A percentile compares a stretch with the other conserved stretches of the same genome.
phyloP scores from a whole-genome alignment of 2,113 vertebrate species.

The Chionomys nivalis region DNA sequence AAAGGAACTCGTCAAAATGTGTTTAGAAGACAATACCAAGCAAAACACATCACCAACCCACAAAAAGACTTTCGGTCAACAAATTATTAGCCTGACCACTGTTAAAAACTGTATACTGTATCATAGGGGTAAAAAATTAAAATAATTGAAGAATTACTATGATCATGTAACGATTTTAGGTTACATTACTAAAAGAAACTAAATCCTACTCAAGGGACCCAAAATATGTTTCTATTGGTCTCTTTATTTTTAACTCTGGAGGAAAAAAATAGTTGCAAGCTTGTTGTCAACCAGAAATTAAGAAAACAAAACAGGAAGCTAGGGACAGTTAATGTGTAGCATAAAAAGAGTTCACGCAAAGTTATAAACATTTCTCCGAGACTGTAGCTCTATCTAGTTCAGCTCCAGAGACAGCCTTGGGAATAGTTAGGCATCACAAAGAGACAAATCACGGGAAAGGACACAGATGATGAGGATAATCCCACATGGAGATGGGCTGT shows the following conservation, averaged over 20 bases:
- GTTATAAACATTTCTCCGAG: background rate
- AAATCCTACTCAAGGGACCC: background rate
- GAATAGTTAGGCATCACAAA: background rate
- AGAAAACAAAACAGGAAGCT: slow-evolving; percentile 31
- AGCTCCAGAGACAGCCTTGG: background rate
- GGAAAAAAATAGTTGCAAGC: background rate
- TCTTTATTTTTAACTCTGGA: background rate
- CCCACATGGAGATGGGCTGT: accelerated
- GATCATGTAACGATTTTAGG: background rate
- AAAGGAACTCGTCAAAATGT: slow-evolving; percentile 1
- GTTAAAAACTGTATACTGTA: background rate
- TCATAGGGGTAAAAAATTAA: background rate
- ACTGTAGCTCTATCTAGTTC: background rate
- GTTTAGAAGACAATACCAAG: background rate
- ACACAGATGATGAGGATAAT: background rate
- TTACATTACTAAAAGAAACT: background rate
- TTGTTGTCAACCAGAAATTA: background rate
- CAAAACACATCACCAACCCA: background rate
- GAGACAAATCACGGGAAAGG: slow-evolving; percentile 7
- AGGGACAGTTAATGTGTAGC: background rate
- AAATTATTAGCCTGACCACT: background rate
- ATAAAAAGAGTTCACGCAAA: background rate
- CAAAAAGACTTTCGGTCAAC: background rate
- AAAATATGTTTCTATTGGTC: background rate
- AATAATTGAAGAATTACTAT: background rate